Conservation (phyloP, 2,113 vertebrate species). For the Montifringilla adamsi region DNA sequence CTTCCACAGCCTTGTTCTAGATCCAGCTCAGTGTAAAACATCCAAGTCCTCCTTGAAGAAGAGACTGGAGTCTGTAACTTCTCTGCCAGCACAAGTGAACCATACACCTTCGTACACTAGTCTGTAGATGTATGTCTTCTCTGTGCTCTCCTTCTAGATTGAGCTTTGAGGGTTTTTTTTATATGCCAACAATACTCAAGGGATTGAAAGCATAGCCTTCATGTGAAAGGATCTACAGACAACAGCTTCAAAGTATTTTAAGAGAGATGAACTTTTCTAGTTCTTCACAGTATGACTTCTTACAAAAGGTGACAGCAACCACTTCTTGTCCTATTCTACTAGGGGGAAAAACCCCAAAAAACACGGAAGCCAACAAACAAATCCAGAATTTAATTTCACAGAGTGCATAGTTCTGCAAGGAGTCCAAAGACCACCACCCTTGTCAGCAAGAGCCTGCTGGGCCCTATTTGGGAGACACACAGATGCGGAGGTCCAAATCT, state of each 20-base stretch:
- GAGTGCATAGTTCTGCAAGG: fast-evolving
- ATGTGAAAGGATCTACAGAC: background rate
- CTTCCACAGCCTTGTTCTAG: fast-evolving
- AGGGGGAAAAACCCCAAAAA: background rate
- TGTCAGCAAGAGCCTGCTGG: fast-evolving
- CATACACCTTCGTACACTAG: background rate
- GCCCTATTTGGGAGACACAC: background rate
- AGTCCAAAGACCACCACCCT: fast-evolving
- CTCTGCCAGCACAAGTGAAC: background rate
- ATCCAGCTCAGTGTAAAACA: background rate
- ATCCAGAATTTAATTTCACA: background rate
- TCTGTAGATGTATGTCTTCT: fast-evolving
- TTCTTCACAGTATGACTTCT: background rate
- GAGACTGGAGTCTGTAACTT: background rate
- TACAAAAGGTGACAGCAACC: background rate
- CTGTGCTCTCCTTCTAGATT: background rate
- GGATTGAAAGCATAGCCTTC: background rate
- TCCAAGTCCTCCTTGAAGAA: background rate
- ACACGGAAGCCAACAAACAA: background rate
- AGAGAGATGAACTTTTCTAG: background rate
- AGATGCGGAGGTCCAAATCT: fast-evolving
- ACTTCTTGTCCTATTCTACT: background rate
- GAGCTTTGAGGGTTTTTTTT: background rate
- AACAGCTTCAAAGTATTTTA: background rate
- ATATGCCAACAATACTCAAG: background rate